Conservation (phyloP, 37 sponge, comb jelly and placozoan species). For the Haliclona indistincta region DNA sequence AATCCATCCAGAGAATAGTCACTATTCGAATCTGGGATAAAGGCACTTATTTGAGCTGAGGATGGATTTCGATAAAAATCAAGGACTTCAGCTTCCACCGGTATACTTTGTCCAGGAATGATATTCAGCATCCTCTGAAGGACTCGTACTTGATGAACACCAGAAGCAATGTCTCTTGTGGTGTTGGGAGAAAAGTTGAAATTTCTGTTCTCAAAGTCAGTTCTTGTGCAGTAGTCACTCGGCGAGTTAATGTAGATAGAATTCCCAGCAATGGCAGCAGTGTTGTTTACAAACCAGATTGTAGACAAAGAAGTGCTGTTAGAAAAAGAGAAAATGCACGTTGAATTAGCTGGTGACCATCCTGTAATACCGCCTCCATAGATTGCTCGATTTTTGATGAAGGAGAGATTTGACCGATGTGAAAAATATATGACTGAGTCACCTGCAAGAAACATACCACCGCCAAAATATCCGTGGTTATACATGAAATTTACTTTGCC, state of each 20-base stretch:
- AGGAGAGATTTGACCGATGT: neutral
- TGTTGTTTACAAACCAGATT: neutral
- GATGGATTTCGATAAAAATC: no score
- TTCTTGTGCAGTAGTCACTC: neutral
- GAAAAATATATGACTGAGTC: neutral
- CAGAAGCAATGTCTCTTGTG: neutral
- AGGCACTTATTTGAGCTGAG: no score
- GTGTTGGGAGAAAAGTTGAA: neutral
- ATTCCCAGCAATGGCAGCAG: neutral
- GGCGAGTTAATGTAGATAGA: neutral
- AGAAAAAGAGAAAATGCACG: neutral
- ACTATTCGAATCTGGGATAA: no score
- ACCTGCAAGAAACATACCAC: neutral
- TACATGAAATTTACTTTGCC: neutral
- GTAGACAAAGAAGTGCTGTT: neutral
- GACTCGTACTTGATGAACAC: neutral
- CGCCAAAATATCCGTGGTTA: neutral
- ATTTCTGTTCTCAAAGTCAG: neutral
- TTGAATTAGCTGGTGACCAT: neutral
- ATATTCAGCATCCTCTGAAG: no score
- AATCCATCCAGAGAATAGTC: no score
- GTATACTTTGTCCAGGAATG: no score
- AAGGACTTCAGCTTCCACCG: no score
- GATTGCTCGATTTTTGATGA: neutral
- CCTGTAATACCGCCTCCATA: slow-evolving; percentile 1